phyloP scores from a whole-genome alignment of 2,113 vertebrate species.

The Octodon degus region DNA sequence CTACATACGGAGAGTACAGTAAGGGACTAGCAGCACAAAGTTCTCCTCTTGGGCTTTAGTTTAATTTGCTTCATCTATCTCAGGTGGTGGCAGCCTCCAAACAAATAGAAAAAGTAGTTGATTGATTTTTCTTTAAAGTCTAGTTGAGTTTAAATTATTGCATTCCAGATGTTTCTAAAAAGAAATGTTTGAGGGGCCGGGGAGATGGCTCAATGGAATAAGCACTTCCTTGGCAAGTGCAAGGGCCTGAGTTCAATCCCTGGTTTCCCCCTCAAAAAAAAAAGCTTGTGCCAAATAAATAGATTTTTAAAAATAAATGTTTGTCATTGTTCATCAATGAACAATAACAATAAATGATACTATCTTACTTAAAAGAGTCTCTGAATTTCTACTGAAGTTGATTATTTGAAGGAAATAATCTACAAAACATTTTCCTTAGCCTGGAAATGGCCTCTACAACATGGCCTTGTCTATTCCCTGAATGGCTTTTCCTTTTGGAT shows the following conservation, averaged over 20 bases:
- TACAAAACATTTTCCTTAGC: background rate
- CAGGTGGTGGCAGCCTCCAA: background rate
- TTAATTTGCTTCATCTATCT: background rate
- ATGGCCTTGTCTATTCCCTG: background rate
- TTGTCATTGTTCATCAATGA: background rate
- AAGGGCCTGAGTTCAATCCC: too few relatives aligned
- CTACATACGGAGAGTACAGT: slow-evolving; percentile 94
- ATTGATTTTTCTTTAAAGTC: background rate
- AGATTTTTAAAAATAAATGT: too few relatives aligned
- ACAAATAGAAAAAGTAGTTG: background rate
- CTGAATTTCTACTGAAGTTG: background rate
- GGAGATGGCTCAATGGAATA: too few relatives aligned
- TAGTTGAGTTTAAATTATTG: background rate
- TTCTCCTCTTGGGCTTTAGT: background rate
- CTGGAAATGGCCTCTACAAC: background rate
- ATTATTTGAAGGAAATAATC: background rate
- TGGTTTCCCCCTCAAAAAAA: too few relatives aligned
- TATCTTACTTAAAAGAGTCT: background rate
- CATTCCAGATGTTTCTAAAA: background rate
- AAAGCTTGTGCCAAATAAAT: too few relatives aligned
- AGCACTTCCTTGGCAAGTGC: too few relatives aligned
- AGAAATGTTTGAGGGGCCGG: background rate
- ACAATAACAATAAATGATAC: background rate
- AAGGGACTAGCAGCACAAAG: slow-evolving; percentile 63
- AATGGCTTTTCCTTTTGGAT: background rate